phyloP scores from a whole-genome alignment of 2,888 invertebrate genomes.

The Ochlodes sylvanus region DNA sequence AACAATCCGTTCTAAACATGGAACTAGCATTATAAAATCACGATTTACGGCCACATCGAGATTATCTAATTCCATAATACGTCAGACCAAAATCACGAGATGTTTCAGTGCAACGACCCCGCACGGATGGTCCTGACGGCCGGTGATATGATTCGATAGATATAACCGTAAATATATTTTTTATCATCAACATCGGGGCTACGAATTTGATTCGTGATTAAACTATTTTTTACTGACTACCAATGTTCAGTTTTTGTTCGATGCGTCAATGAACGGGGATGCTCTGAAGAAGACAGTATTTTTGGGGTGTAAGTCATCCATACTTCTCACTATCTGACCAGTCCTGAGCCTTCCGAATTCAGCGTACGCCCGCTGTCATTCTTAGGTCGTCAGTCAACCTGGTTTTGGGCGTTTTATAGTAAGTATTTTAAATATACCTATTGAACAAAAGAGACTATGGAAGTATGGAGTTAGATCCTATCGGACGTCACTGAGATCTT shows the following conservation, averaged over 20 bases:
- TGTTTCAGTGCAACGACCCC: constrained; percentile 63
- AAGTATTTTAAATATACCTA: no score
- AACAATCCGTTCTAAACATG: background rate
- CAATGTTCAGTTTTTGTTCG: background rate
- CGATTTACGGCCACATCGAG: constrained; percentile 50
- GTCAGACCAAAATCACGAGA: constrained; percentile 64
- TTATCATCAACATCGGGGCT: constrained; percentile 71
- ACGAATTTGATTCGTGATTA: constrained; percentile 68
- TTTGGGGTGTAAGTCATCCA: no score
- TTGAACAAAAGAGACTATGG: no score
- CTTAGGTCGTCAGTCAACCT: no score
- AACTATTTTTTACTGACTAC: constrained; percentile 43
- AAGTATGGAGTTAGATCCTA: no score
- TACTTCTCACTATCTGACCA: no score
- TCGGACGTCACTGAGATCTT: no score
- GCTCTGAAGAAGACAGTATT: no score
- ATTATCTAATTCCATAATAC: constrained; percentile 61
- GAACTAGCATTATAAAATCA: background rate
- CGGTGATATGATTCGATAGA: constrained; percentile 79
- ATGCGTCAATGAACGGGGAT: background rate
- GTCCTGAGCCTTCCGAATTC: no score
- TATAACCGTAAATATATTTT: constrained; percentile 77
- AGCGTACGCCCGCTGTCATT: no score
- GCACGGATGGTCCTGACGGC: constrained; percentile 64
- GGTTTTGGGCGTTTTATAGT: no score